Evolutionary conservation across 2,888 invertebrate species (phyloP).

Genomic region (Campoplex capitator): DNA sequence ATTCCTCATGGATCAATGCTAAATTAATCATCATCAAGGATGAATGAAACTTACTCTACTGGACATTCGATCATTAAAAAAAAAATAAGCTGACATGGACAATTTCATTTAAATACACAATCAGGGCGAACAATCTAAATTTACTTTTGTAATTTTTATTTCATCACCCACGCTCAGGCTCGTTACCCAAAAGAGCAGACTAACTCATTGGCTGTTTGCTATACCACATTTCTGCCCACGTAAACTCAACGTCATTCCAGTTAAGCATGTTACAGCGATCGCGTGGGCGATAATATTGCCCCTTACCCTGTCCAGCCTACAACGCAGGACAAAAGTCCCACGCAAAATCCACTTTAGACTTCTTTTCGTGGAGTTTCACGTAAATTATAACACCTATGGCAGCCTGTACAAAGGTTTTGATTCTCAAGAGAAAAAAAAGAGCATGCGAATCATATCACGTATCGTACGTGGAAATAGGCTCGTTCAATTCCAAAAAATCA

Average conservation of each 20-base stretch:
- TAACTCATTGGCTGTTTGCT: conserved; percentile 10
- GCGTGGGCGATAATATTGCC: conserved; percentile 30
- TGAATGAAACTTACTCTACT: not conserved
- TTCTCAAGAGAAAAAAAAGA: not conserved
- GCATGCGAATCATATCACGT: not conserved
- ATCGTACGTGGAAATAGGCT: not conserved
- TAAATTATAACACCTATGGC: conserved; percentile 10
- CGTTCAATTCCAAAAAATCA: not conserved
- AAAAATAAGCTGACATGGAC: not conserved
- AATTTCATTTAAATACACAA: not conserved
- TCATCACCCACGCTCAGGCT: not conserved
- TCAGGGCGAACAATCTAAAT: not conserved
- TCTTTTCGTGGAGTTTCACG: not conserved
- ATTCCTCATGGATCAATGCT: too few species aligned
- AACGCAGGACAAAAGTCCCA: conserved; percentile 1
- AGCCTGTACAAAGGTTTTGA: not conserved
- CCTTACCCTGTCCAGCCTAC: not conserved
- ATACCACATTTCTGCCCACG: not conserved
- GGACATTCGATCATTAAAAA: not conserved
- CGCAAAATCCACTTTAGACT: not conserved
- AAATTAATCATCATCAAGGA: too few species aligned
- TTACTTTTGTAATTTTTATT: not conserved
- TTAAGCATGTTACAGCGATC: conserved; percentile 18
- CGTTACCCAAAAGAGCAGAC: conserved; percentile 9
- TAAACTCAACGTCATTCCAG: conserved; percentile 30